phyloP scores from a whole-genome alignment of 1,140 invertebrate genomes.

The Adoxophyes honmai region DNA sequence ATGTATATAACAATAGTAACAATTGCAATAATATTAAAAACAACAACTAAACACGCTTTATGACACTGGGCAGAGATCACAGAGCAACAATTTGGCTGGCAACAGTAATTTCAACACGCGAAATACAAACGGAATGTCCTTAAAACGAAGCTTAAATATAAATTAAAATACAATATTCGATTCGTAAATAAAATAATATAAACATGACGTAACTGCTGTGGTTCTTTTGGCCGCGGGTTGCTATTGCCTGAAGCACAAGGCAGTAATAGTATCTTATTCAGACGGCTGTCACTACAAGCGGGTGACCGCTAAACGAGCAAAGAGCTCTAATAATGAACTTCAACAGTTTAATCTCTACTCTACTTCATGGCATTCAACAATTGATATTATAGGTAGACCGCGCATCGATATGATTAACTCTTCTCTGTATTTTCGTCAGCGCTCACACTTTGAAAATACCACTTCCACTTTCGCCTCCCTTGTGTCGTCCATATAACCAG shows the following conservation, averaged over 20 bases:
- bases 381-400: no score
- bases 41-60: slow-evolving; percentile 21
- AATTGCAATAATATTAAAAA: slow-evolving; percentile 29
- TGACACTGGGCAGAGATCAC: slow-evolving; percentile 31
- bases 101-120: slow-evolving; percentile 19
- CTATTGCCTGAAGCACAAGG: background rate
- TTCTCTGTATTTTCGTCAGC: background rate
- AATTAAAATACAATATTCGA: slow-evolving; percentile 12
- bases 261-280: no score
- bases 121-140: slow-evolving; percentile 13
- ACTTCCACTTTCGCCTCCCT: no score
- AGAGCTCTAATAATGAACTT: no score
- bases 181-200: background rate
- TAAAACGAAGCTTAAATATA: slow-evolving; percentile 17
- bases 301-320: no score
- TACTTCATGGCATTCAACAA: no score
- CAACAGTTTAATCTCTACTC: no score
- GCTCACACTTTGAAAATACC: no score
- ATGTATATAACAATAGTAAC: slow-evolving; percentile 19
- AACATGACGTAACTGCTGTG: background rate
- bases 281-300: no score
- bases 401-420: background rate
- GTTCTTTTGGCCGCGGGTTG: background rate
- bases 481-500: no score
- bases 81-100: slow-evolving; percentile 16